phyloP scores from a whole-genome alignment of 2,888 invertebrate species.

The Ophioninae sp. region DNA sequence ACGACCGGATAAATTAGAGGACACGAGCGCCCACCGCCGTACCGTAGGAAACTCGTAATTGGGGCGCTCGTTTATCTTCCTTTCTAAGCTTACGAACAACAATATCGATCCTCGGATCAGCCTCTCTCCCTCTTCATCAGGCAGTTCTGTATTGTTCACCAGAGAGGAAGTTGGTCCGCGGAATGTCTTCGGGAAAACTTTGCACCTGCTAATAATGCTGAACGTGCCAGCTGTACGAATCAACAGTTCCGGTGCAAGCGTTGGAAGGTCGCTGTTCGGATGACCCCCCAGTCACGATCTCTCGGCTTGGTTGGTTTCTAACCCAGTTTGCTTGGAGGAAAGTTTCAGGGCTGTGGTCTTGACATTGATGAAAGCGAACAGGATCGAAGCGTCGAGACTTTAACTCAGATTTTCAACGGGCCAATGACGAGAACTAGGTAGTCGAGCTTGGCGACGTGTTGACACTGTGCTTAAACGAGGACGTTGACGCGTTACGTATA shows the following conservation, averaged over 20 bases:
- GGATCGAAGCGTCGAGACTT: background rate
- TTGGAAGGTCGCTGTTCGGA: background rate
- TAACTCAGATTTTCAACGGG: background rate
- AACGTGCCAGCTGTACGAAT: background rate
- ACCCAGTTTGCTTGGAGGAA: background rate
- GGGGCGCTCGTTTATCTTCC: conserved; percentile 57
- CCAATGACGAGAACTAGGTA: background rate
- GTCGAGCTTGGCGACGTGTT: too few species aligned
- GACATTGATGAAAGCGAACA: background rate
- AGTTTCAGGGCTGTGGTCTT: background rate
- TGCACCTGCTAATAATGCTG: background rate
- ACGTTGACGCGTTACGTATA: background rate
- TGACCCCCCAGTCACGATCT: background rate
- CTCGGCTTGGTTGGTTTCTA: background rate
- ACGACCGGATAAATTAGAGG: conserved; percentile 59
- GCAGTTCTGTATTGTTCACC: conserved; percentile 20
- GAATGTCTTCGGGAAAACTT: background rate
- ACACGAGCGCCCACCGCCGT: conserved; percentile 56
- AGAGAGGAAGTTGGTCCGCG: background rate
- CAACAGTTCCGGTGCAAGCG: background rate
- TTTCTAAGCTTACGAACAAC: conserved; percentile 35
- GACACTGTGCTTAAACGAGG: too few species aligned
- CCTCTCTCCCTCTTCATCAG: background rate
- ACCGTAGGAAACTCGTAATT: conserved; percentile 60
- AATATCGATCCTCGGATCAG: conserved; percentile 32